Conservation (phyloP, 1,140 invertebrate genomes). For the Calephelis virginiensis region DNA sequence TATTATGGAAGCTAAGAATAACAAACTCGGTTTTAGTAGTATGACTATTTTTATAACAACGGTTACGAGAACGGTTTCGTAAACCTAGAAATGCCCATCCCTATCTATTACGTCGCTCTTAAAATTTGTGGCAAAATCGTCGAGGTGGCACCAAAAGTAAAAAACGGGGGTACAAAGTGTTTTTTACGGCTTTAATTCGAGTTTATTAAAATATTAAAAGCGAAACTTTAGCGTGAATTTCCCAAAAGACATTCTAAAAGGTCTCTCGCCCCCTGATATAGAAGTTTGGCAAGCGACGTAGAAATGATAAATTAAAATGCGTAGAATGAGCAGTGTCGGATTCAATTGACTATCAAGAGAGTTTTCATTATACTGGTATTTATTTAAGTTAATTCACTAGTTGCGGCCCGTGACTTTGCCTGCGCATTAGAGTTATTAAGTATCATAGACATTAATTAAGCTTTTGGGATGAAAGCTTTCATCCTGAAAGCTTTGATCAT, state of each 20-base stretch:
- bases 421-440: too few relatives aligned
- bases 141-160: slow-evolving; percentile 55
- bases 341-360: slow-evolving; percentile 44
- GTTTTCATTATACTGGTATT: slow-evolving; percentile 25
- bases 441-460: too few relatives aligned
- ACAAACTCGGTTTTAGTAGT: too few relatives aligned
- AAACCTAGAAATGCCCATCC: slow-evolving; percentile 21
- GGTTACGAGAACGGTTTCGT: too few relatives aligned
- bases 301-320: slow-evolving; percentile 72
- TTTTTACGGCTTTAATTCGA: slow-evolving; percentile 74
- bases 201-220: slow-evolving; percentile 78
- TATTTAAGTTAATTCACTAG: not conserved
- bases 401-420: too few relatives aligned
- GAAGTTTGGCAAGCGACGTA: slow-evolving; percentile 51
- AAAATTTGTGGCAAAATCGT: slow-evolving; percentile 53
- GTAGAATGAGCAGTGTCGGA: slow-evolving; percentile 44
- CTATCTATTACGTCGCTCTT: slow-evolving; percentile 39
- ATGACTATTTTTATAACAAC: too few relatives aligned
- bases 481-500: too few relatives aligned
- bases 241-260: slow-evolving; percentile 67
- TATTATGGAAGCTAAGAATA: too few relatives aligned
- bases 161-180: slow-evolving; percentile 69
- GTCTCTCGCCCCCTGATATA: slow-evolving; percentile 51
- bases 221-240: slow-evolving; percentile 70
- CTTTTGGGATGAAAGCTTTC: too few relatives aligned